A percentile compares a stretch with the other conserved stretches of the same genome.
Evolutionary conservation across 53 echinoderm and acorn worm genomes (phyloP).

Genomic region (Holothuria leucospilota): DNA sequence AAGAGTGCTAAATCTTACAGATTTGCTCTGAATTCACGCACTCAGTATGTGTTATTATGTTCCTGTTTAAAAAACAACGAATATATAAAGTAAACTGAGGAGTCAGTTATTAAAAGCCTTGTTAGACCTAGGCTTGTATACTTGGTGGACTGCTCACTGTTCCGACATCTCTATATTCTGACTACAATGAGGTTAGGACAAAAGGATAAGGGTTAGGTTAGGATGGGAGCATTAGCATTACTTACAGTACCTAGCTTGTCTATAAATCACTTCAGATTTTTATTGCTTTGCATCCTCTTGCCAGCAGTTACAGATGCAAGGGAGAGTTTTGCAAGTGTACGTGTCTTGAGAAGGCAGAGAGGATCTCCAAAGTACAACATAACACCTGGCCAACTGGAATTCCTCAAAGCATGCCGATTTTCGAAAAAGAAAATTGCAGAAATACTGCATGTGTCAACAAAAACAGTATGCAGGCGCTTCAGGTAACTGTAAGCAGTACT

Average conservation of each 20-base stretch:
- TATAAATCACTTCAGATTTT: neutral
- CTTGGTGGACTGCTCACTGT: too few species aligned
- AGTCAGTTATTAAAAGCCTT: too few species aligned
- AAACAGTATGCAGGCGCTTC: neutral
- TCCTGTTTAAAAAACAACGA: too few species aligned
- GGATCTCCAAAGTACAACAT: conserved; percentile 17
- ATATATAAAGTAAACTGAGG: too few species aligned
- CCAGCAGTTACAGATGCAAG: neutral
- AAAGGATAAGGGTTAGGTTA: too few species aligned
- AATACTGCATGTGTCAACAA: conserved; percentile 6
- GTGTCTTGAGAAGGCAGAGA: neutral
- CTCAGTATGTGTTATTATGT: too few species aligned
- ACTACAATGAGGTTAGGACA: too few species aligned
- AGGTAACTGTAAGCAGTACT: neutral
- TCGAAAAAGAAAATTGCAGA: neutral
- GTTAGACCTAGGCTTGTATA: too few species aligned
- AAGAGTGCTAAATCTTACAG: too few species aligned
- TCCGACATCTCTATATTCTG: too few species aligned
- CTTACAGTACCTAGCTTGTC: neutral
- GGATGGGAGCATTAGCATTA: too few species aligned
- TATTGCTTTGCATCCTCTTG: neutral
- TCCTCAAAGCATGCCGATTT: neutral
- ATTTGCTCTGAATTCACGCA: too few species aligned
- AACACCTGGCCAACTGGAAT: neutral
- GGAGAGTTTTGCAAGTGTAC: neutral